These are phyloP conservation scores for Pipistrellus nathusii DNA, from an alignment of 2,797 vertebrate genomes.

Conservation along the genomic window DNA sequence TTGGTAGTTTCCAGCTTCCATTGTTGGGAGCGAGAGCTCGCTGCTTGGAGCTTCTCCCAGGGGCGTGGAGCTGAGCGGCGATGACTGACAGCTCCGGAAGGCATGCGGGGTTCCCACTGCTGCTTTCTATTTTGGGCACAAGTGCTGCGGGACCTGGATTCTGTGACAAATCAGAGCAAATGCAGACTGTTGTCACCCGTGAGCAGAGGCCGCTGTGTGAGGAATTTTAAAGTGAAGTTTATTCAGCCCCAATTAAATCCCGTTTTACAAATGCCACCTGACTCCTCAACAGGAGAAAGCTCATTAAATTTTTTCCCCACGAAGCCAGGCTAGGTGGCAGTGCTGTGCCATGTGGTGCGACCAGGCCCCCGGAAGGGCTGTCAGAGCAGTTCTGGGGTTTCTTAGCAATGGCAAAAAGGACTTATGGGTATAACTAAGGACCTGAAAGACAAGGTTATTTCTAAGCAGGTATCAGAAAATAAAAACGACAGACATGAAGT, in stretches of 20 bases:
- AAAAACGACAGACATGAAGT: constrained; percentile 70
- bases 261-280: constrained; percentile 62
- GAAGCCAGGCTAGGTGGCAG: constrained; percentile 44
- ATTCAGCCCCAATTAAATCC: constrained; percentile 79
- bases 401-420: constrained; percentile 69
- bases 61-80: neutral
- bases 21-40: neutral
- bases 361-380: neutral
- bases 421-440: constrained; percentile 74
- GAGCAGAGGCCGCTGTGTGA: constrained; percentile 53
- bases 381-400: constrained; percentile 63
- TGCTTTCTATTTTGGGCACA: neutral
- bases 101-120: fast-evolving
- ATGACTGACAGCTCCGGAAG: neutral
- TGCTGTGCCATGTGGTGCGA: neutral
- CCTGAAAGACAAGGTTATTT: constrained; percentile 79
- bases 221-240: constrained; percentile 74
- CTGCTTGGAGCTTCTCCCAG: neutral
- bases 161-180: constrained; percentile 42
- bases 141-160: neutral
- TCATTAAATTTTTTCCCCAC: constrained; percentile 51
- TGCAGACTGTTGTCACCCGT: constrained; percentile 45
- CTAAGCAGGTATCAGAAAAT: constrained; percentile 67
- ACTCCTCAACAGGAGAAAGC: constrained; percentile 69
- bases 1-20: neutral